A percentile compares a stretch with the other conserved stretches of the same genome.
These are phyloP conservation scores for Hartigia nigra DNA, from an alignment of 2,888 invertebrate species.

Conservation along the genomic window DNA sequence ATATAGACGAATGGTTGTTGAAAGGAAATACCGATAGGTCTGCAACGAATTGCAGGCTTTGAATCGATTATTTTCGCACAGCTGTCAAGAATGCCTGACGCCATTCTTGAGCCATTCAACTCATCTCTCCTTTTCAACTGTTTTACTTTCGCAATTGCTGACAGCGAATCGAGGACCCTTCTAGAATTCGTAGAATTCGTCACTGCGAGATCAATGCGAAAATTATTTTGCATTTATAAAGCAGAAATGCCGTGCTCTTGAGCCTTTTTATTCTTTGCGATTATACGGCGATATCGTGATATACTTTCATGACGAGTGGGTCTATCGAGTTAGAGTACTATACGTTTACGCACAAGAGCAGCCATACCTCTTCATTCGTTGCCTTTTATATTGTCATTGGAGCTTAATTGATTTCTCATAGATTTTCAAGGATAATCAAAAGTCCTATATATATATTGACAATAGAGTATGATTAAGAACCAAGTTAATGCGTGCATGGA, in stretches of 20 bases:
- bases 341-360: neutral
- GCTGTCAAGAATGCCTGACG: slow-evolving; percentile 22
- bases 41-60: neutral
- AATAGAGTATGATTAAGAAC: neutral
- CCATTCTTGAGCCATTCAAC: slow-evolving; percentile 22
- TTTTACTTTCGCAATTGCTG: neutral
- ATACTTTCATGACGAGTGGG: neutral
- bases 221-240: neutral
- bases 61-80: slow-evolving; percentile 30
- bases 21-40: neutral
- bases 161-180: neutral
- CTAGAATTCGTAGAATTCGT: slow-evolving; percentile 26
- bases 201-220: neutral
- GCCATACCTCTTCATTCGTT: neutral
- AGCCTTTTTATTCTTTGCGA: neutral
- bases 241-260: neutral
- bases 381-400: neutral
- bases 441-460: neutral
- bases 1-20: neutral
- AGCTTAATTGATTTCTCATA: neutral
- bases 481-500: neutral
- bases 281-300: neutral
- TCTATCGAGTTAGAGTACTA: neutral
- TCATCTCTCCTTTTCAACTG: slow-evolving; percentile 28
- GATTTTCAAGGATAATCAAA: neutral